Evolutionary conservation across 1,140 invertebrate species (phyloP), one percentile per base, ranked within the genome.

Genomic region (Brachionus calyciflorus): DNA sequence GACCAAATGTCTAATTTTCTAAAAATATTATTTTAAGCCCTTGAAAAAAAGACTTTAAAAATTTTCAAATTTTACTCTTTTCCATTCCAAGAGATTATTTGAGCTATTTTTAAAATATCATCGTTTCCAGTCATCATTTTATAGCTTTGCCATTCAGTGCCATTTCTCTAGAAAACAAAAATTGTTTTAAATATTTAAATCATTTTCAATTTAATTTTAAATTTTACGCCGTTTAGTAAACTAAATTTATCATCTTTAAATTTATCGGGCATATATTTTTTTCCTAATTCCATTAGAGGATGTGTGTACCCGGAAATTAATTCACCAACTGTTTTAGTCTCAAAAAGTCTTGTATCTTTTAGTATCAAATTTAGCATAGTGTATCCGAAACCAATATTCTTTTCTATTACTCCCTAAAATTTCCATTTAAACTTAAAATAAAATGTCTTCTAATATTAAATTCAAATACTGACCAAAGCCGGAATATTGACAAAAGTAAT

Each of bases 191-290:
- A n/a, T n/a, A n/a, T n/a, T n/a, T n/a, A n/a, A n/a, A n/a, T n/a
- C n/a, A n/a, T n/a, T n/a, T n/a, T n/a, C n/a, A n/a, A n/a, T n/a
- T n/a, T n/a, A n/a, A 55, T 30, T n/a, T n/a, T n/a, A n/a, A n/a
- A n/a, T n/a, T n/a, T 76, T 55, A 76, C 70, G 7, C 48, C 28
- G 21, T 76, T 53, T 30, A 76, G 7, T 46, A 76, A 28, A 44
- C 70, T 55, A 76, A 76, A 76, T 40, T 76, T 76, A 28, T 76
- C 49, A 60, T 60, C 53, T 57, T 76, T 76, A 14, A 76, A 19
- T 41, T 55, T 2, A 7, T 55, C 21, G 5, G 70, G 70, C 33
- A 37, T 28, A 55, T 55, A 53, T 7, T 19, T 76, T n/a, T 55
- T 76, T 3, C 49, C 70, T 14, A 55, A 21, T 26, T 55, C 14